Conservation (phyloP, 2,113 vertebrate genomes). For the Madoqua kirkii region DNA sequence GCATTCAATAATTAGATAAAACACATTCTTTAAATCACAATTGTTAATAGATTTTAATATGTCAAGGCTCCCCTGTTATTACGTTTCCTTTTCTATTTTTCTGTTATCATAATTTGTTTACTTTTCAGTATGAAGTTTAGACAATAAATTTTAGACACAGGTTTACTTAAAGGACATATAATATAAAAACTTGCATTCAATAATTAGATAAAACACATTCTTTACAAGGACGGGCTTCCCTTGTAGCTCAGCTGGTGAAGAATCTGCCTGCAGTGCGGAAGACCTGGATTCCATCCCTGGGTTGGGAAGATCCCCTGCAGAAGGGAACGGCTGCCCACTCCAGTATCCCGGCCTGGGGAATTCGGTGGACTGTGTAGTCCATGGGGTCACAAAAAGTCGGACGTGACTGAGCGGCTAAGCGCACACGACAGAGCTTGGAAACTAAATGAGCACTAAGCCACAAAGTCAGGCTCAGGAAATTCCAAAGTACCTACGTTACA, state of each 20-base stretch:
- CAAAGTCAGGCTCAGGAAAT: background rate
- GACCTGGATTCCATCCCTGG: background rate
- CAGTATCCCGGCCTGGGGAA: background rate
- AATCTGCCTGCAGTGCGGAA: background rate
- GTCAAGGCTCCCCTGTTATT: too few relatives aligned
- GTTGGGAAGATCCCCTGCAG: background rate
- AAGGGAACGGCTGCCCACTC: background rate
- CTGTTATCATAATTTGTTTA: too few relatives aligned
- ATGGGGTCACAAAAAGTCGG: fast-evolving
- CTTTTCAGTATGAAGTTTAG: too few relatives aligned
- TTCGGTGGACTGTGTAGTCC: background rate
- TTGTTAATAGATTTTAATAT: too few relatives aligned
- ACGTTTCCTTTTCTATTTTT: too few relatives aligned
- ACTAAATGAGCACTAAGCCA: background rate
- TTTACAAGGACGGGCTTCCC: background rate
- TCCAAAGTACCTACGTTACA: background rate
- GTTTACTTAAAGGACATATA: too few relatives aligned
- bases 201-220: too few relatives aligned
- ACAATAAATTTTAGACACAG: too few relatives aligned
- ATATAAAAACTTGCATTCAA: too few relatives aligned
- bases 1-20: background rate
- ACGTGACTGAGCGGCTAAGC: background rate
- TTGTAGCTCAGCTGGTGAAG: background rate
- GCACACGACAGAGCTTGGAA: background rate
- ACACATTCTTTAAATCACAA: background rate